Conservation (phyloP, 2,797 vertebrate species). For the Novumbra hubbsi region DNA sequence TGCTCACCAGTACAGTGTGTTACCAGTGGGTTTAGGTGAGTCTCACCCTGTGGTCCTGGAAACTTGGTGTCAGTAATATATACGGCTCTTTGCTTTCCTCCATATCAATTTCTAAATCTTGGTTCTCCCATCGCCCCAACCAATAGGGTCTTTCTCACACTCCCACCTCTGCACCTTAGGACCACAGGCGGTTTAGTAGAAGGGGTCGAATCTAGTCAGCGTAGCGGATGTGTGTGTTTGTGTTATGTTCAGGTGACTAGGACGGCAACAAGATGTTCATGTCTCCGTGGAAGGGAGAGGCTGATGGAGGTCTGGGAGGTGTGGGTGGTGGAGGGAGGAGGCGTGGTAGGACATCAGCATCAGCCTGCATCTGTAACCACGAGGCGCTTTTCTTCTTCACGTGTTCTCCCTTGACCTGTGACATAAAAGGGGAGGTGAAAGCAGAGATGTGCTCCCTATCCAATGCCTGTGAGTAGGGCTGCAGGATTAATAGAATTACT, state of each 20-base stretch:
- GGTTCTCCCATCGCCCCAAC: background rate
- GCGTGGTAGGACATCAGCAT: too few relatives aligned
- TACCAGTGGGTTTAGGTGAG: slow-evolving; percentile 18
- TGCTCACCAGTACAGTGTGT: slow-evolving; percentile 23
- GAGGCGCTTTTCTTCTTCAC: background rate
- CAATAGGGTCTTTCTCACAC: background rate
- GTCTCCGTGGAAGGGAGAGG: background rate
- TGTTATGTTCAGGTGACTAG: background rate
- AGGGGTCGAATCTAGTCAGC: background rate
- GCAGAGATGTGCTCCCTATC: background rate
- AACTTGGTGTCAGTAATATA: slow-evolving; percentile 18
- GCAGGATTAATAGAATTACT: too few relatives aligned
- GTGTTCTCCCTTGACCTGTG: background rate
- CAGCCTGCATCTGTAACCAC: background rate
- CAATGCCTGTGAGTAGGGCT: background rate
- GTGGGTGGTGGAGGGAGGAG: background rate
- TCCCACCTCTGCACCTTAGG: background rate
- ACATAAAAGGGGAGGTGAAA: background rate
- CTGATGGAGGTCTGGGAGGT: background rate
- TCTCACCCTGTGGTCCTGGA: slow-evolving; percentile 24
- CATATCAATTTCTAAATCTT: slow-evolving; percentile 12
- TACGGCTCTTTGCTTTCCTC: background rate
- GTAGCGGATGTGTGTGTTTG: background rate
- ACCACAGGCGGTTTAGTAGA: background rate
- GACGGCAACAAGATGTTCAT: background rate